Conservation (phyloP, 2,113 vertebrate species). For the Chunga burmeisteri region DNA sequence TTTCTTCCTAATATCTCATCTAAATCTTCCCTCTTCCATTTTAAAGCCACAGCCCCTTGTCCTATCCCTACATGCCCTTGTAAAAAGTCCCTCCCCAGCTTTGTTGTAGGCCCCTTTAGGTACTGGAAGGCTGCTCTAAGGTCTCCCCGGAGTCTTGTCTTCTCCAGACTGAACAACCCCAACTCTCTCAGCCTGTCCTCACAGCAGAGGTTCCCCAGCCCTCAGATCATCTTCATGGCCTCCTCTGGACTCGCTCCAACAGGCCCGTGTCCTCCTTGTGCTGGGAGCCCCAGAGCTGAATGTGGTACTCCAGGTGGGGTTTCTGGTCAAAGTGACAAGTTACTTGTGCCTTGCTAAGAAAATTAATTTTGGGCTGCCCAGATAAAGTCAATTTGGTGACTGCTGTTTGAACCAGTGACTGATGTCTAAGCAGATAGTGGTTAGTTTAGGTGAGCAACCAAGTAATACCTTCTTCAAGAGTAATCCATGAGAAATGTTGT, state of each 20-base stretch:
- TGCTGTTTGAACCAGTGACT: neutral
- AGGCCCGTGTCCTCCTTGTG: neutral
- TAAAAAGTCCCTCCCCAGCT: neutral
- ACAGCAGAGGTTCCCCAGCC: neutral
- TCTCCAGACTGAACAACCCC: neutral
- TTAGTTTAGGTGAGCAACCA: neutral
- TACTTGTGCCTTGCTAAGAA: neutral
- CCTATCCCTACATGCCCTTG: neutral
- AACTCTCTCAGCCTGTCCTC: neutral
- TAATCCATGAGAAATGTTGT: constrained; percentile 97
- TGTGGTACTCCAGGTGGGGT: neutral
- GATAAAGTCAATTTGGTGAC: neutral
- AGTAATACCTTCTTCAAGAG: constrained; percentile 93
- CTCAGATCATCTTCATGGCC: too few species aligned
- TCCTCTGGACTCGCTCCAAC: neutral
- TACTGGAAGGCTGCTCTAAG: neutral
- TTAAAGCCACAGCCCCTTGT: neutral
- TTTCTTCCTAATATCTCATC: neutral
- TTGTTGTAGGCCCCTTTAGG: neutral
- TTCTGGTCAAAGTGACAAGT: neutral
- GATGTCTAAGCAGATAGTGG: neutral
- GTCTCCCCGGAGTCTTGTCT: neutral
- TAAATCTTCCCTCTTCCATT: neutral
- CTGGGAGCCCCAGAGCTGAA: neutral
- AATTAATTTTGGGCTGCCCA: neutral